Base-by-base conservation (phyloP, 2,797 vertebrate species). In the Cryptoprocta ferox region DNA sequence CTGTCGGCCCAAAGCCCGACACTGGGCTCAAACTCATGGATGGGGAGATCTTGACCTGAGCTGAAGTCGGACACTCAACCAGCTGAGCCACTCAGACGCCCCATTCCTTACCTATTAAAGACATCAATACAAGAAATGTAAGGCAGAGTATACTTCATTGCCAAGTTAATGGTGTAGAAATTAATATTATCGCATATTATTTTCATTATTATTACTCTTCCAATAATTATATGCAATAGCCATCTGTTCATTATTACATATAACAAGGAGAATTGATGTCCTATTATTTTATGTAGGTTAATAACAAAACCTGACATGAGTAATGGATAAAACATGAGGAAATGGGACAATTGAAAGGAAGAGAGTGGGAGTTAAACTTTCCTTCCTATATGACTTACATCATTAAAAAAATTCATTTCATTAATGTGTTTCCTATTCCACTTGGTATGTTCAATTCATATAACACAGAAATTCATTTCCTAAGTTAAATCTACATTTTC, bases 321-420 rank as follows among this genome's bases (percentile, higher is more conserved):
- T 97, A 97, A 98, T 97, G 93, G 97, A 63, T 65, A 97, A 98
- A 98, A 84, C 95, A 97, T 85, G 91, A 97, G 98, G 97, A 98
- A 98, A 92, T 71, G 88, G 95, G 71, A 98, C 98, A 98, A 97
- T 98, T 59, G 84, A 95, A 95, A 95, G 97, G 97, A 98, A 98
- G 76, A 97, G 97, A 96, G 97, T 97, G 93, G 97, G 98, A 98
- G 98, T 96, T 91, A 92, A 97, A 89, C 91, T 97, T 98, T 96
- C 96, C 97, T 98, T 98, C 98, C 98, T 97, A 96, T 89, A 91
- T 35, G 91, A 84, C 96, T 98, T 95, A 97, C 97, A 95, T 98
- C 95, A 96, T 97, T 84, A 42, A 1, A 73, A 90, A 93, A 97
- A 93, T 59, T 65, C 12, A 87, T 83, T 81, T 96, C 53, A 56